phyloP scores from a whole-genome alignment of 2,113 vertebrate species.

The Micronycteris hirsuta region DNA sequence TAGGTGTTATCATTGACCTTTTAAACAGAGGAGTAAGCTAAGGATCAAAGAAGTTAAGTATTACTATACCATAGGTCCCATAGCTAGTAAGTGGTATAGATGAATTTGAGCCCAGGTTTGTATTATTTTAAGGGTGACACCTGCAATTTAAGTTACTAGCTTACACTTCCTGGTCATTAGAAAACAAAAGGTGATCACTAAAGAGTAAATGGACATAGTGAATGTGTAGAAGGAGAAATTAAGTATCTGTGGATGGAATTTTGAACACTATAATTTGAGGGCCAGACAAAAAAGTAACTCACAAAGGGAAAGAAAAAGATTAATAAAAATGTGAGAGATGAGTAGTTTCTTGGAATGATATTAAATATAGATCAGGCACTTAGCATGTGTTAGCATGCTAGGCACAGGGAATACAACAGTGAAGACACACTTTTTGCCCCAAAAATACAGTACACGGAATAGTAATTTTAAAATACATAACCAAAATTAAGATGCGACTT shows the following conservation, averaged over 20 bases:
- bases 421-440: not conserved
- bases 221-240: not conserved
- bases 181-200: not conserved
- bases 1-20: not conserved
- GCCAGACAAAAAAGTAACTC: not conserved
- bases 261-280: not conserved
- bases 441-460: not conserved
- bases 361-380: not conserved
- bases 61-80: not conserved
- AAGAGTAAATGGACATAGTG: not conserved
- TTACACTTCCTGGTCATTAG: not conserved
- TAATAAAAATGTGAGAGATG: not conserved
- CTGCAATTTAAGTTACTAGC: not conserved
- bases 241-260: not conserved
- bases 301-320: not conserved
- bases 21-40: not conserved
- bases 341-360: not conserved
- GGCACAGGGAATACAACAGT: not conserved
- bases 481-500: not conserved
- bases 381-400: not conserved
- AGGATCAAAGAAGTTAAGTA: not conserved
- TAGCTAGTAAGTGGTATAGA: not conserved
- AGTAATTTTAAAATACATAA: not conserved
- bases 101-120: not conserved
- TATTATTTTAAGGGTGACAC: not conserved